Base-by-base conservation (phyloP, 2,888 invertebrate genomes). In the Diarsia dahlii region DNA sequence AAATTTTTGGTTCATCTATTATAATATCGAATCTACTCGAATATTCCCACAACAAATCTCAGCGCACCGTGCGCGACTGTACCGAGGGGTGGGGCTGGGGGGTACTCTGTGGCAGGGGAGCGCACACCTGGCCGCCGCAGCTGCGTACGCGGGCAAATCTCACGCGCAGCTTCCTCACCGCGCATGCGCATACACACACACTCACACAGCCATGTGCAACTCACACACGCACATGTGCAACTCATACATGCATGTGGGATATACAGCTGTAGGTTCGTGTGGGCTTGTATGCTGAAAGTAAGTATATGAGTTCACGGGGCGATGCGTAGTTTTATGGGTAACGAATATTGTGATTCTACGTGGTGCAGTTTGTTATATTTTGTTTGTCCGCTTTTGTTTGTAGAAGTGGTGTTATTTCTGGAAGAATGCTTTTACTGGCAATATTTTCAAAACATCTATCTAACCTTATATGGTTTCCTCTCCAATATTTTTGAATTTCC, bases 51-150 rank as follows among this genome's bases (percentile, higher is more conserved):
- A 34, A 20, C 67, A 81, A 87, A 88, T 87, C 88, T 75, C 75
- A 73, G 78, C 20, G 8, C 68, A 73, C 70, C 89, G 89, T 86
- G 54, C 85, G n/a, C 89, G 92, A 88, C 71, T 84, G 93, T 95
- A 95, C 94, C 80, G 74, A 88, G 90, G 89, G 90, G 91, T 89
- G 90, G 92, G 90, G 90, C 84, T 89, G 91, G 90, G 92, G 92
- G 91, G 90, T 84, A 89, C 84, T 83, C 78, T 86, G 87, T 86
- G 89, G 90, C 89, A 91, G 92, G 93, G 92, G 90, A 90, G 91
- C 93, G 95, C 95, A 93, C 96, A 96, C 96, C 96, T 96, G 96
- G 96, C 90, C 93, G 92, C 90, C 95, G 96, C 96, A 95, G 96
- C 96, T 95, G 96, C 96, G 95, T 92, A 90, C 92, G 91, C 93